Evolutionary conservation across 2,113 vertebrate species (phyloP).

Genomic region (Gobio gobio): DNA sequence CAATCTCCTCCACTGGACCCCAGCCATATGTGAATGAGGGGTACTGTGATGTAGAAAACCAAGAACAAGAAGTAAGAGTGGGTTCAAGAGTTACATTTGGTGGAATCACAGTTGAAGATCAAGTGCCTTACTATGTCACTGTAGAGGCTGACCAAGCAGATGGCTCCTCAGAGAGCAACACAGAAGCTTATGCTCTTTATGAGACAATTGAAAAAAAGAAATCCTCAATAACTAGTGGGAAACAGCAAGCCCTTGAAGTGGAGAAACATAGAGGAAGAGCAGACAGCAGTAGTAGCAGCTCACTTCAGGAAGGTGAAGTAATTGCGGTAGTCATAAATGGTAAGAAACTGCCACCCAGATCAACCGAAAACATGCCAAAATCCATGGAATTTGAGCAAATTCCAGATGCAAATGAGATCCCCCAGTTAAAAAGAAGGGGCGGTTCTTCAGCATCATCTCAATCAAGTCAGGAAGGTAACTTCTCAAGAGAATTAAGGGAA

Average conservation of each 20-base stretch:
- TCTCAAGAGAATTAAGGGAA: slow-evolving; percentile 53
- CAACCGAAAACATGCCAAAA: slow-evolving; percentile 1
- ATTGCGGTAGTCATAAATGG: slow-evolving; percentile 3
- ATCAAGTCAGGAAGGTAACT: slow-evolving; percentile 41
- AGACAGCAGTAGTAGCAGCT: slow-evolving; percentile 20
- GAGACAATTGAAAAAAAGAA: not conserved
- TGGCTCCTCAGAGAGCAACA: slow-evolving; percentile 43
- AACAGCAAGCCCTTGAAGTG: slow-evolving; percentile 1
- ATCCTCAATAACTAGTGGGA: not conserved
- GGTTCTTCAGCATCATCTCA: slow-evolving; percentile 66
- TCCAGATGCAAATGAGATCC: slow-evolving; percentile 53
- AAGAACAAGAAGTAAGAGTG: slow-evolving; percentile 30
- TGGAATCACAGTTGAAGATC: slow-evolving; percentile 25
- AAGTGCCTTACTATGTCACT: slow-evolving; percentile 69
- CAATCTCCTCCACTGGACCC: slow-evolving; percentile 46
- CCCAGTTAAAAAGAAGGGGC: slow-evolving; percentile 45
- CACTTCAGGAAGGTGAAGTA: slow-evolving; percentile 36
- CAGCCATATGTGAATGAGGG: slow-evolving; percentile 78
- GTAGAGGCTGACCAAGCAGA: slow-evolving; percentile 43
- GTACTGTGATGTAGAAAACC: slow-evolving; percentile 65
- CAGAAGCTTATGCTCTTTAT: slow-evolving; percentile 14
- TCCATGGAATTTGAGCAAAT: slow-evolving; percentile 64
- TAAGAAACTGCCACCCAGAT: not conserved
- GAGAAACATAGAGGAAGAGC: slow-evolving; percentile 31
- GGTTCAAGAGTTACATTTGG: slow-evolving; percentile 53